phyloP scores from a whole-genome alignment of 64 coral and sea anemone species.

The Pocillopora verrucosa region DNA sequence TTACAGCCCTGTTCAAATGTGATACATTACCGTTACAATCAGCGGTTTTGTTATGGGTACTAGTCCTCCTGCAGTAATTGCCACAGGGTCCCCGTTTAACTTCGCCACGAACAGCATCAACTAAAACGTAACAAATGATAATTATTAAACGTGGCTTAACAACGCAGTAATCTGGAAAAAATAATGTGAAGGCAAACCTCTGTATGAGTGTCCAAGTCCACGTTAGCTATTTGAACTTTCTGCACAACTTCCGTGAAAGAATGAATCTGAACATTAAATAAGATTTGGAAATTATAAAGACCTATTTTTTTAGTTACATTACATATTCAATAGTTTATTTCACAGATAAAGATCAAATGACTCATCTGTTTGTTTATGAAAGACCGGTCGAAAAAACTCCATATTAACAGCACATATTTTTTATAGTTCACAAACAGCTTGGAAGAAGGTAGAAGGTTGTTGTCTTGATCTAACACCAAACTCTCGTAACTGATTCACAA shows the following conservation, averaged over 20 bases:
- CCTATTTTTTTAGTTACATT: background rate
- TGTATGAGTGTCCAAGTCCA: slow-evolving; percentile 46
- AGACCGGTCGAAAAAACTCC: too few species aligned
- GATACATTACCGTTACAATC: slow-evolving; percentile 44
- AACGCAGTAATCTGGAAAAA: too few species aligned
- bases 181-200: slow-evolving; percentile 1
- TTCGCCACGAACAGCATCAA: slow-evolving; percentile 42
- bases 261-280: slow-evolving; percentile 35
- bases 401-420: too few species aligned
- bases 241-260: slow-evolving; percentile 53
- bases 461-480: too few species aligned
- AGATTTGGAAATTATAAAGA: background rate
- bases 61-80: slow-evolving; percentile 43
- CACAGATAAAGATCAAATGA: too few species aligned
- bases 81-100: slow-evolving; percentile 45
- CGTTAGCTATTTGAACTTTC: slow-evolving; percentile 32
- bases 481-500: too few species aligned
- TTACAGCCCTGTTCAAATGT: background rate
- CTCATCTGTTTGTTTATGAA: too few species aligned
- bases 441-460: too few species aligned
- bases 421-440: too few species aligned
- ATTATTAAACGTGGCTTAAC: background rate
- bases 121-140: slow-evolving; percentile 13
- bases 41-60: slow-evolving; percentile 49
- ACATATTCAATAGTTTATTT: background rate